Conservation (phyloP, 2,888 invertebrate species). For the Papilio protenor region DNA sequence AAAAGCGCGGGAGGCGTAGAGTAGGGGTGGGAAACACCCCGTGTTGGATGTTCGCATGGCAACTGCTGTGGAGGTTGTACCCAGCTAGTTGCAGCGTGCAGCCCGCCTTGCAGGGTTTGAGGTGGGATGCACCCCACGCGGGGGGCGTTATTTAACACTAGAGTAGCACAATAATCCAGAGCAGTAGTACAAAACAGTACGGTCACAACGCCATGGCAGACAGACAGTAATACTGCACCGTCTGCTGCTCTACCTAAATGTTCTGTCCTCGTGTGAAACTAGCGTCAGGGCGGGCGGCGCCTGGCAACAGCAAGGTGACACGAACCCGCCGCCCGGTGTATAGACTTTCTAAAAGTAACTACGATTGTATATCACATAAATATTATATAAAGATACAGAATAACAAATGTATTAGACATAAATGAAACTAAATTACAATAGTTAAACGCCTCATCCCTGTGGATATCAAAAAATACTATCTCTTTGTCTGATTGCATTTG, state of each 20-base stretch:
- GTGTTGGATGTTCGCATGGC: constrained; percentile 23
- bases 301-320: constrained; percentile 47
- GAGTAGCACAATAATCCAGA: neutral
- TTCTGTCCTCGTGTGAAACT: neutral
- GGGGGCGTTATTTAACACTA: neutral
- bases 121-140: neutral
- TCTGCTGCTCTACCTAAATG: neutral
- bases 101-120: constrained; percentile 16
- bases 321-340: constrained; percentile 39
- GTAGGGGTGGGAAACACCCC: neutral
- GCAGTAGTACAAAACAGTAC: neutral
- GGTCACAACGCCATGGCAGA: neutral
- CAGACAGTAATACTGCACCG: neutral
- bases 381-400: too few species aligned
- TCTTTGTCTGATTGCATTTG: too few species aligned
- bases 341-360: neutral
- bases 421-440: too few species aligned
- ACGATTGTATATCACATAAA: neutral
- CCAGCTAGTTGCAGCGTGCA: constrained; percentile 31
- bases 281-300: constrained; percentile 15
- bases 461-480: too few species aligned
- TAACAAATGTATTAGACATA: too few species aligned
- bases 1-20: neutral
- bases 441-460: too few species aligned
- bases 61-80: constrained; percentile 9